Percentiles rank a stretch among this genome's conserved stretches.
Conservation (phyloP, 2,888 invertebrate genomes). For the Aspidiotus rigidus region DNA sequence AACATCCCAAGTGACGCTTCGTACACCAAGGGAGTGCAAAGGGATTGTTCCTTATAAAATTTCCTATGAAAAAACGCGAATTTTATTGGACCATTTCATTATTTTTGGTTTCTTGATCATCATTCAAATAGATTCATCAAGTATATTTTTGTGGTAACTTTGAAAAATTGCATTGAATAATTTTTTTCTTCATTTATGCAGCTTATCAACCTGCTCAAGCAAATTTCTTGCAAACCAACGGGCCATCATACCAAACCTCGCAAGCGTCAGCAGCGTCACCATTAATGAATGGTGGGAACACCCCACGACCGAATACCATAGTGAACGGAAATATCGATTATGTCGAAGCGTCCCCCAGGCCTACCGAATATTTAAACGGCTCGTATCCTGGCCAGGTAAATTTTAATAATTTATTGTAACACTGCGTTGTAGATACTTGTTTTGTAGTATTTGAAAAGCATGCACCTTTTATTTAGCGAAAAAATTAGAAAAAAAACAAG, state of each 20-base stretch:
- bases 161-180: no score
- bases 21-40: no score
- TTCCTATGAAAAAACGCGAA: no score
- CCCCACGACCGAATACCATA: slow-evolving; percentile 35
- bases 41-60: no score
- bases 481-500: no score
- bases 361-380: slow-evolving; percentile 47
- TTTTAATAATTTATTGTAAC: not conserved
- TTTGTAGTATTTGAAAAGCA: no score
- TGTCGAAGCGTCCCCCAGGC: slow-evolving; percentile 43
- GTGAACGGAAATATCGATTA: slow-evolving; percentile 39
- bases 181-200: slow-evolving; percentile 11
- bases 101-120: no score
- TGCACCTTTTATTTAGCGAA: no score
- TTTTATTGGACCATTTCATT: no score
- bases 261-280: slow-evolving; percentile 39
- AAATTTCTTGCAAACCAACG: slow-evolving; percentile 38
- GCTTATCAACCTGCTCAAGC: slow-evolving; percentile 39
- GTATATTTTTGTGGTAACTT: no score
- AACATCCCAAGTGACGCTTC: no score
- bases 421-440: not conserved
- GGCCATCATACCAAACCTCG: slow-evolving; percentile 38
- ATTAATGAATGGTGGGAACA: slow-evolving; percentile 38
- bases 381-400: slow-evolving; percentile 37
- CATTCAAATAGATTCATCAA: no score